Evolutionary conservation across 2,888 invertebrate species (phyloP).

Genomic region (Tortricodes alternella): DNA sequence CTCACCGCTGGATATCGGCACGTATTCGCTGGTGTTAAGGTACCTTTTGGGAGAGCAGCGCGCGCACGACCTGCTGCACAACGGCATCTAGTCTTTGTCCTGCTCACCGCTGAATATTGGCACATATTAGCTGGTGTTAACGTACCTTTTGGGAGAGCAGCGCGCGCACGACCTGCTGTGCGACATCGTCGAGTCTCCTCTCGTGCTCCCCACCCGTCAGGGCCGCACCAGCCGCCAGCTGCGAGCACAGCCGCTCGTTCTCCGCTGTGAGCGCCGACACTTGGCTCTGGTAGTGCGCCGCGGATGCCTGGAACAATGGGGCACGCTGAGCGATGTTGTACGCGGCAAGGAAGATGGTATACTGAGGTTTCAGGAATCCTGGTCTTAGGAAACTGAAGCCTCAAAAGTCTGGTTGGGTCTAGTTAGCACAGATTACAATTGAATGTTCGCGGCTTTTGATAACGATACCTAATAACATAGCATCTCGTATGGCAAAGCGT

Average conservation of each 20-base stretch:
- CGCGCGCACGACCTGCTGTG: slow-evolving; percentile 91
- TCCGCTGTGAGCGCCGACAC: slow-evolving; percentile 86
- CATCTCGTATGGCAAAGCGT: no score
- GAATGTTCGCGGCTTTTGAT: no score
- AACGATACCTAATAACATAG: no score
- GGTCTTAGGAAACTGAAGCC: no score
- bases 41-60: not conserved
- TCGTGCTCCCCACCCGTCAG: slow-evolving; percentile 91
- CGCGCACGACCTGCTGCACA: not conserved
- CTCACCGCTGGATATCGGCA: no score
- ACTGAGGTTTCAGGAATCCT: no score
- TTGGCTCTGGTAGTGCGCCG: slow-evolving; percentile 87
- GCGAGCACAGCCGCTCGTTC: slow-evolving; percentile 85
- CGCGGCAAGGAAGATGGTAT: not conserved
- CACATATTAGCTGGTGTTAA: no score
- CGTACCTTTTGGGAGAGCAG: slow-evolving; percentile 91
- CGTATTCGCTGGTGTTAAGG: no score
- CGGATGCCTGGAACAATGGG: slow-evolving; percentile 83
- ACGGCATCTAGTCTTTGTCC: no score
- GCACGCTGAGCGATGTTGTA: slow-evolving; percentile 9
- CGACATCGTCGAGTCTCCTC: slow-evolving; percentile 91
- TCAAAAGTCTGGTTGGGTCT: no score
- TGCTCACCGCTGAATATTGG: no score
- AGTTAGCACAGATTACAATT: no score
- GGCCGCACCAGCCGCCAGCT: slow-evolving; percentile 71